Percentiles rank a stretch among this genome's conserved stretches.
Evolutionary conservation across 2,113 vertebrate species (phyloP).

Genomic region (Pseudolaguvia tuberculata): DNA sequence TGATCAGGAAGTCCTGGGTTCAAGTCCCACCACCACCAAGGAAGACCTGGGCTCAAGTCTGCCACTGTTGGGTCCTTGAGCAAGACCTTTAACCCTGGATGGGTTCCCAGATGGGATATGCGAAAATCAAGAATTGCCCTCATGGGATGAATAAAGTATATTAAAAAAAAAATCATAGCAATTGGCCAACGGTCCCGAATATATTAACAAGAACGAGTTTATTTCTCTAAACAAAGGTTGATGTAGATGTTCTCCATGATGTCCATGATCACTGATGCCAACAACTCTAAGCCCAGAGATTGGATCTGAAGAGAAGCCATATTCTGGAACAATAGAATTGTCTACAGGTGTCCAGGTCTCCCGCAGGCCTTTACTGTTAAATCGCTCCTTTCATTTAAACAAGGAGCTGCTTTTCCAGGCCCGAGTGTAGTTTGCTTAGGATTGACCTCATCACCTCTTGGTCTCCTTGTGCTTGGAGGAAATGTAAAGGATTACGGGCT

Average conservation of each 20-base stretch:
- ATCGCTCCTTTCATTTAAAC: conserved; percentile 24
- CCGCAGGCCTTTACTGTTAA: conserved; percentile 20
- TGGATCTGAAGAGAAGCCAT: conserved; percentile 27
- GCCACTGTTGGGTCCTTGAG: no score
- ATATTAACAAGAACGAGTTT: conserved; percentile 24
- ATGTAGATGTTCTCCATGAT: conserved; percentile 29
- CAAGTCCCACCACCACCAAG: no score
- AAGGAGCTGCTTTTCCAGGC: conserved; percentile 27
- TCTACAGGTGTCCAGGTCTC: conserved; percentile 45
- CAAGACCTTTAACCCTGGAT: no score
- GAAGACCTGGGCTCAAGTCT: no score
- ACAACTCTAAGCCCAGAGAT: conserved; percentile 34
- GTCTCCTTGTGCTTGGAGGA: conserved; percentile 27
- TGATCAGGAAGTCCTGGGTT: no score
- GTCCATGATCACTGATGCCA: conserved; percentile 42
- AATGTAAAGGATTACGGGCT: conserved; percentile 4
- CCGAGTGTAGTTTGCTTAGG: conserved; percentile 18
- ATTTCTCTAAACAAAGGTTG: conserved; percentile 32
- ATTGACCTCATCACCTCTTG: conserved; percentile 32
- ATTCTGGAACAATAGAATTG: conserved; percentile 40
- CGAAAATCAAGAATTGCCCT: no score
- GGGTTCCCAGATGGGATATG: no score
- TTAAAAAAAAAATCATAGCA: no score
- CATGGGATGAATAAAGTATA: no score
- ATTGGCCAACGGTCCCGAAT: conserved; percentile 32